Evolutionary conservation across 2,113 vertebrate species (phyloP).

Genomic region (Gavialis gangeticus): DNA sequence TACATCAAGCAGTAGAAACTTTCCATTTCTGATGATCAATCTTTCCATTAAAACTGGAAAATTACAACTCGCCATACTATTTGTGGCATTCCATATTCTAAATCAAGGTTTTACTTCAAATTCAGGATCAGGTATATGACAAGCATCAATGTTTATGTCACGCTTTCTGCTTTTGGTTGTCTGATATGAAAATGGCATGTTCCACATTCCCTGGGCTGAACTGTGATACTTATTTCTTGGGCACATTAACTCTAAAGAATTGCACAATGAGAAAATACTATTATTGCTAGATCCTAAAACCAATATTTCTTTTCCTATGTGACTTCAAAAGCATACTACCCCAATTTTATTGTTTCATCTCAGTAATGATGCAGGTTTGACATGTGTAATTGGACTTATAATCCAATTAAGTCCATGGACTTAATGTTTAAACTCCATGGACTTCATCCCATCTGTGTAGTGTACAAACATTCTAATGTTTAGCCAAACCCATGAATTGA

Average conservation of each 20-base stretch:
- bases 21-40: rapidly evolving
- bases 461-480: not conserved
- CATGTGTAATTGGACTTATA: rapidly evolving
- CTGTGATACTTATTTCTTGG: not conserved
- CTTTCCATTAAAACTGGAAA: not conserved
- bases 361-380: not conserved
- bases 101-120: not conserved
- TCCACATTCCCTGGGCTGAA: not conserved
- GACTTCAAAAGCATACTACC: not conserved
- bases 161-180: not conserved
- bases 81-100: not conserved
- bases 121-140: not conserved
- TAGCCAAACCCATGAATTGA: rapidly evolving
- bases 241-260: not conserved
- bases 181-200: not conserved
- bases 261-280: not conserved
- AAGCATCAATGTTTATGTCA: not conserved
- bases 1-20: not conserved
- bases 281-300: not conserved
- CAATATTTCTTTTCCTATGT: not conserved
- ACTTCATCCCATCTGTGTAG: rapidly evolving
- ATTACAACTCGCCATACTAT: not conserved
- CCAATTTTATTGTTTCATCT: not conserved
- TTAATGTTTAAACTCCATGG: rapidly evolving
- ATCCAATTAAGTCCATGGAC: too few relatives aligned